Base-by-base conservation (phyloP, 2,888 invertebrate species). In the Hypsopygia costalis region DNA sequence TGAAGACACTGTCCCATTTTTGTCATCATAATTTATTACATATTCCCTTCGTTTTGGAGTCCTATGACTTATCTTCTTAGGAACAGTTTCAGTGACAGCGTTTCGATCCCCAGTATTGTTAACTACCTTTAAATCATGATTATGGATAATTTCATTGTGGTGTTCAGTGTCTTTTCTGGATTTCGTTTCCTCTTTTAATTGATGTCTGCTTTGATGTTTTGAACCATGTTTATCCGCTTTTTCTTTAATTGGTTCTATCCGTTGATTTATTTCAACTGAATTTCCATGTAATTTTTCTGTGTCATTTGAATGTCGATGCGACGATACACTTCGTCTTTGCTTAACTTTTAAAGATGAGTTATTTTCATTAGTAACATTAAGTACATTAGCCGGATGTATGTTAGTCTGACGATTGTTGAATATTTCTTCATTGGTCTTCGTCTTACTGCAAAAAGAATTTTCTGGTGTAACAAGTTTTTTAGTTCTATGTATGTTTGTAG, bases 1-100 rank as follows among this genome's bases (percentile, higher is more conserved):
- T 8, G 88, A 87, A 6, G 88, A 81, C 3, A 87, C 81, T 6
- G 86, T 86, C 51, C 88, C 88, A 46, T 87, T 81, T 67, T 87
- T 86, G 47, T 88, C 87, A 45, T 87, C 81, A 43, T 88, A 88
- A 53, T 88, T 87, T 42, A 88, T 85, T 8, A 88, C 79, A 49
- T 85, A 86, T 67, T 82, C 79, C 55, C 71, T 80, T 54, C 74
- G 63, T 51, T 64, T 73, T 8, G 72, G 56, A 36, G 62, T 62
- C 53, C 55, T 62, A 22, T 62, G 51, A 36, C 52, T 56, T 41
- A 55, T 54, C 22, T 52, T 43, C 40, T 63, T 70, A 22, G 53
- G 36, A 22, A 25, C 7, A 2, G 25, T 7, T 25, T 25, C 5
- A 8, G 25, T 61, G 25, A 52, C 56, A 9, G 49, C 41, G 11